Evolutionary conservation across 1,140 invertebrate species (phyloP).

Genomic region (Limonius californicus): DNA sequence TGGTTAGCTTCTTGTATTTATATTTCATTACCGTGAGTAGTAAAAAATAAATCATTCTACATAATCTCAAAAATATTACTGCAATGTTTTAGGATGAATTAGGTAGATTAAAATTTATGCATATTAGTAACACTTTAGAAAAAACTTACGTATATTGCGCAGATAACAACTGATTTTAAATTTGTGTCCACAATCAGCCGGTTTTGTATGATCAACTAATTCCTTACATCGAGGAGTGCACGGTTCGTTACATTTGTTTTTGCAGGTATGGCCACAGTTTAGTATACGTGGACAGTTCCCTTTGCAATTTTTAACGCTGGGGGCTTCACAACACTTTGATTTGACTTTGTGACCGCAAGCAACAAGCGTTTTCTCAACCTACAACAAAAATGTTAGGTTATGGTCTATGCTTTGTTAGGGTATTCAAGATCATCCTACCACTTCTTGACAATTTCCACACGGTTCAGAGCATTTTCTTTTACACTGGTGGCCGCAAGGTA

Average conservation of each 20-base stretch:
- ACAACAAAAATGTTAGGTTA: too few relatives aligned
- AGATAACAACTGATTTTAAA: constrained; percentile 47
- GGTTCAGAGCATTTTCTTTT: constrained; percentile 47
- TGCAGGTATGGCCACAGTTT: constrained; percentile 50
- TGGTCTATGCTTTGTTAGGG: background rate
- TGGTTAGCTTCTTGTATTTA: too few relatives aligned
- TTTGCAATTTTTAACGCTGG: constrained; percentile 40
- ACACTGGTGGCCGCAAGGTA: constrained; percentile 53
- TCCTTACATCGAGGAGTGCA: constrained; percentile 46
- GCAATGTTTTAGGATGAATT: too few relatives aligned
- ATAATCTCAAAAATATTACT: too few relatives aligned
- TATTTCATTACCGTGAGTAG: too few relatives aligned
- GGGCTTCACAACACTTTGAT: constrained; percentile 40
- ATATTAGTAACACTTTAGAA: too few relatives aligned
- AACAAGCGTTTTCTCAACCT: constrained; percentile 49
- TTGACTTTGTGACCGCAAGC: constrained; percentile 48
- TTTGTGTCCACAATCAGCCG: constrained; percentile 48
- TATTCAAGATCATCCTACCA: too few relatives aligned
- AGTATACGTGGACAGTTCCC: constrained; percentile 43
- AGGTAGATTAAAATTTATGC: too few relatives aligned
- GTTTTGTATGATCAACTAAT: constrained; percentile 29
- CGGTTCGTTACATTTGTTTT: constrained; percentile 38
- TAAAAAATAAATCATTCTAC: too few relatives aligned
- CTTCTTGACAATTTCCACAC: constrained; percentile 47
- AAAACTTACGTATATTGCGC: constrained; percentile 22